These are phyloP conservation scores for Drosophila eohydei DNA, from an alignment of 2,888 invertebrate genomes.

Conservation along the genomic window DNA sequence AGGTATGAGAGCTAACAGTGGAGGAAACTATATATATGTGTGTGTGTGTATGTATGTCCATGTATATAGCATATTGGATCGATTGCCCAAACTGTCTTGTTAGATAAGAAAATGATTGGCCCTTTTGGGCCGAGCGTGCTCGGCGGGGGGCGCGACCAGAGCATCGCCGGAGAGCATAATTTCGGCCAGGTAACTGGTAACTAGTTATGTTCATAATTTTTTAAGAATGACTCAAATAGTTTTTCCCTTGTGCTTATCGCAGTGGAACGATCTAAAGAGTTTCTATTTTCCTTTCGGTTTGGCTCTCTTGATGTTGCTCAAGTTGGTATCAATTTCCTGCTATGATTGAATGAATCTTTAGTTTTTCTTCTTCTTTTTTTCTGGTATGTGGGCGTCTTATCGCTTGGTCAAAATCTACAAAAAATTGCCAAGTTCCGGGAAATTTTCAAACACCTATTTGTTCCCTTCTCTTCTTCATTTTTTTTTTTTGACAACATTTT, in stretches of 20 bases:
- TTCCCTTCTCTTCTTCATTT: not conserved
- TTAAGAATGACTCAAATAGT: slow-evolving; percentile 76
- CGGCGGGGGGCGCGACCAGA: slow-evolving; percentile 44
- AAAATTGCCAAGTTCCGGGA: slow-evolving; percentile 67
- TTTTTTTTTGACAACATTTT: slow-evolving; percentile 40
- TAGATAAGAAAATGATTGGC: slow-evolving; percentile 75
- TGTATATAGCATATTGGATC: slow-evolving; percentile 43
- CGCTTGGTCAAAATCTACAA: slow-evolving; percentile 54
- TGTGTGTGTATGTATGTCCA: not conserved
- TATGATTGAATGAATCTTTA: slow-evolving; percentile 74
- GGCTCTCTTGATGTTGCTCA: slow-evolving; percentile 49
- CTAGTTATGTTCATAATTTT: slow-evolving; percentile 77
- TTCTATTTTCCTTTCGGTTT: slow-evolving; percentile 35
- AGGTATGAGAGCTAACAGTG: slow-evolving; percentile 41
- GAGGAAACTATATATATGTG: not conserved
- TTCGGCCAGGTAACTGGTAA: slow-evolving; percentile 69
- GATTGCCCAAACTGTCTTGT: slow-evolving; percentile 74
- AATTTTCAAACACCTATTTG: slow-evolving; percentile 39
- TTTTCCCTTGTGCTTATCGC: slow-evolving; percentile 52
- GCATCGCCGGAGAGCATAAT: slow-evolving; percentile 52
- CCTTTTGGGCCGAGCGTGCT: slow-evolving; percentile 45
- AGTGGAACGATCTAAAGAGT: slow-evolving; percentile 43
- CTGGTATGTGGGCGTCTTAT: slow-evolving; percentile 63
- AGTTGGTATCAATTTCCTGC: slow-evolving; percentile 71
- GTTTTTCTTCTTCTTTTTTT: slow-evolving; percentile 1